Conservation (phyloP, 2,113 vertebrate genomes). For the Morphnarchus princeps region DNA sequence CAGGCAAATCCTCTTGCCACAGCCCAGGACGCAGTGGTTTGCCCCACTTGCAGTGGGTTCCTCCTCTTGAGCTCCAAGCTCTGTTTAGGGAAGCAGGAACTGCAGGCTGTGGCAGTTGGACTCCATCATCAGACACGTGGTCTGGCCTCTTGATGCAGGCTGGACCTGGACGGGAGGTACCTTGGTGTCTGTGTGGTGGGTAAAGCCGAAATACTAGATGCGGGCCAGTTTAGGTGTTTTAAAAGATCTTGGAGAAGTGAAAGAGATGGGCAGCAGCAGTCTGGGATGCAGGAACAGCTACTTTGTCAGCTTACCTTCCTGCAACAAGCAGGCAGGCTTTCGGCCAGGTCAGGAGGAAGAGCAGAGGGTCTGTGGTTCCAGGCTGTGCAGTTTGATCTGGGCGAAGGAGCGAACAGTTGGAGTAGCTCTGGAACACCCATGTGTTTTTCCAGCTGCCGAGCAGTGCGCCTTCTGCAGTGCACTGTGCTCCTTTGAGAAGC, state of each 20-base stretch:
- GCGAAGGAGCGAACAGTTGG: not conserved
- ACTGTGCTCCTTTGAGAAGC: not conserved
- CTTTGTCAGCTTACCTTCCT: not conserved
- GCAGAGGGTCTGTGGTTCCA: not conserved
- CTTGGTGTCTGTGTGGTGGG: too few relatives aligned
- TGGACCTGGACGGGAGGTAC: not conserved
- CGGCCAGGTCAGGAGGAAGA: not conserved
- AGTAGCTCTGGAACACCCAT: not conserved
- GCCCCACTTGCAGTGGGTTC: not conserved
- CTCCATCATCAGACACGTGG: rapidly evolving
- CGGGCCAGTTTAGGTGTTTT: not conserved
- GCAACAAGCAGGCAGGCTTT: too few relatives aligned
- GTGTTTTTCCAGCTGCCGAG: not conserved
- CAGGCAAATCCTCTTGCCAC: not conserved
- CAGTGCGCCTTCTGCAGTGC: rapidly evolving
- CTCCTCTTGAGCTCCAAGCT: not conserved
- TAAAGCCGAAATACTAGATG: not conserved
- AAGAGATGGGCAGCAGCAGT: not conserved
- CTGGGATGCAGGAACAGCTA: not conserved
- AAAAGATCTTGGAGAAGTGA: not conserved
- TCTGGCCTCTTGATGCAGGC: not conserved
- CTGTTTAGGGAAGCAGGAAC: not conserved
- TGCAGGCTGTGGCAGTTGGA: not conserved
- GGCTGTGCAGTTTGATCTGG: rapidly evolving
- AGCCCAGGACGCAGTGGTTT: not conserved